These are phyloP conservation scores for Propithecus coquereli DNA, from an alignment of 2,113 vertebrate genomes.

Conservation along the genomic window DNA sequence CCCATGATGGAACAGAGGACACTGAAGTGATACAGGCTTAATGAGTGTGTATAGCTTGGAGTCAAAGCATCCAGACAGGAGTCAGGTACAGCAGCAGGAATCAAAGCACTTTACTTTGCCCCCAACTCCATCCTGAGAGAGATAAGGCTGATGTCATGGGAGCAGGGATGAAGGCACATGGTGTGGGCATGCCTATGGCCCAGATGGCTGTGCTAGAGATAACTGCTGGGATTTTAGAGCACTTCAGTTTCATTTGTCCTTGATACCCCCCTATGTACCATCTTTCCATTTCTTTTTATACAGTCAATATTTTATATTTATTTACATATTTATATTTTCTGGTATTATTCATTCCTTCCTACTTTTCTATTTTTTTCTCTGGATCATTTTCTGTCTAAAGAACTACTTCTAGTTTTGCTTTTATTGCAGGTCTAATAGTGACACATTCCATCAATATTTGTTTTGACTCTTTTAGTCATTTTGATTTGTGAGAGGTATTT, in stretches of 20 bases:
- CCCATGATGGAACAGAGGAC: background rate
- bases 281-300: background rate
- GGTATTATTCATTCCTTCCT: background rate
- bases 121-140: background rate
- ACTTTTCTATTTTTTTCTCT: background rate
- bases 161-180: background rate
- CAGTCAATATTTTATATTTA: background rate
- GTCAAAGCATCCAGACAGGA: background rate
- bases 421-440: background rate
- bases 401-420: background rate
- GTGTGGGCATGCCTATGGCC: background rate
- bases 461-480: background rate
- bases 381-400: background rate
- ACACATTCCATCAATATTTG: background rate
- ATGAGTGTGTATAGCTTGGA: background rate
- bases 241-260: background rate
- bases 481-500: background rate
- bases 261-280: background rate
- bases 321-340: background rate
- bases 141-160: background rate
- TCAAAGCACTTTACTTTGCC: background rate
- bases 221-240: background rate
- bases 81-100: background rate
- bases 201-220: background rate
- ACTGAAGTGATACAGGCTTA: background rate